A percentile compares a stretch with the other conserved stretches of the same genome.
phyloP scores from a whole-genome alignment of 2,888 invertebrate species.

The Cheilosia scutellata region DNA sequence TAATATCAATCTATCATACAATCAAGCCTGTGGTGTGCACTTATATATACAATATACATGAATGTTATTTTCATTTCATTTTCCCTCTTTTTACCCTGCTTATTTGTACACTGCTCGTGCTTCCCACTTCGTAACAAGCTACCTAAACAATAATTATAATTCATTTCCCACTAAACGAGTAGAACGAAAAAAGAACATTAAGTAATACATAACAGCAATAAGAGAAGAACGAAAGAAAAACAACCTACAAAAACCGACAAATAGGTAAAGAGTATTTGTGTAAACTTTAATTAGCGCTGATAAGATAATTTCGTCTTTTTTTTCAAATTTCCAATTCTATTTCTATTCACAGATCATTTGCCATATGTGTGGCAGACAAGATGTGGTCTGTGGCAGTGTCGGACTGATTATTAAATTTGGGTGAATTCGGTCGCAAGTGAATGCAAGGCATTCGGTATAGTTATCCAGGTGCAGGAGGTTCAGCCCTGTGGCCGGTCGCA shows the following conservation, averaged over 20 bases:
- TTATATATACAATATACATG: constrained; percentile 5
- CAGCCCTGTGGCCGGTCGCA: constrained; percentile 48
- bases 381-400: constrained; percentile 16
- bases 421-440: constrained; percentile 62
- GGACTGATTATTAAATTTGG: constrained; percentile 45
- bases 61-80: constrained; percentile 7
- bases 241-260: constrained; percentile 49
- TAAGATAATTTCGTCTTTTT: constrained; percentile 58
- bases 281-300: constrained; percentile 67
- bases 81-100: neutral
- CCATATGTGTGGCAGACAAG: constrained; percentile 34
- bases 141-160: constrained; percentile 70
- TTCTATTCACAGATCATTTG: constrained; percentile 43
- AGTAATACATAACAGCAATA: constrained; percentile 46
- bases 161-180: constrained; percentile 57
- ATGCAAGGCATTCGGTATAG: constrained; percentile 21
- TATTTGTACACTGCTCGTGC: neutral
- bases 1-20: constrained; percentile 60
- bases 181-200: constrained; percentile 53
- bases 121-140: constrained; percentile 47
- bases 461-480: constrained; percentile 26
- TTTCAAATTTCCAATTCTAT: constrained; percentile 39
- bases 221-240: constrained; percentile 41
- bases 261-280: constrained; percentile 62
- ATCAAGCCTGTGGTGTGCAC: constrained; percentile 8